Percentiles rank a stretch among this genome's conserved stretches.
These are phyloP conservation scores for Cetonia aurata DNA, from an alignment of 2,888 invertebrate species.

Conservation along the genomic window DNA sequence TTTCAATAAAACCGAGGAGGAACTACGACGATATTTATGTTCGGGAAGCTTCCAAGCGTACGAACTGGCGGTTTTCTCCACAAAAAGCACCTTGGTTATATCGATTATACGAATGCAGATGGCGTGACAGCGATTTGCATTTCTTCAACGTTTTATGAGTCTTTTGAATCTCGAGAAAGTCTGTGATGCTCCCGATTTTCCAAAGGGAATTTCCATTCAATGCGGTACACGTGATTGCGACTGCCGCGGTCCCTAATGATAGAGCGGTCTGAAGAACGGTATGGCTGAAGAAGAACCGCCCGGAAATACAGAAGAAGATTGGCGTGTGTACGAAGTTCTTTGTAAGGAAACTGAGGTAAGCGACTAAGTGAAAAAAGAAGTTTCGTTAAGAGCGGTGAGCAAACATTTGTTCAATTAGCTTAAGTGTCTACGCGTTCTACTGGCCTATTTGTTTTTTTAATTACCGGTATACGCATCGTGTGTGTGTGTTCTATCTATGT, in stretches of 20 bases:
- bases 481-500: conserved; percentile 1
- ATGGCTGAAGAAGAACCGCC: conserved; percentile 57
- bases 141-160: conserved; percentile 26
- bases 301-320: conserved; percentile 76
- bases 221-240: not conserved
- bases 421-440: conserved; percentile 21
- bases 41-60: conserved; percentile 2
- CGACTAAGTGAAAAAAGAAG: conserved; percentile 39
- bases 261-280: conserved; percentile 34
- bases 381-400: conserved; percentile 7
- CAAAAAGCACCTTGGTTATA: conserved; percentile 59
- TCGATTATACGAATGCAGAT: conserved; percentile 60
- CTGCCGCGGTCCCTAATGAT: conserved; percentile 21
- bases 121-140: conserved; percentile 55
- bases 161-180: conserved; percentile 27
- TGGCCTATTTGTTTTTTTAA: conserved; percentile 37
- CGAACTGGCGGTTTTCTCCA: conserved; percentile 21
- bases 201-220: conserved; percentile 6
- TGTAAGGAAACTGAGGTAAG: conserved; percentile 73
- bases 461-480: conserved; percentile 11
- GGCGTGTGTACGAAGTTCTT: conserved; percentile 80
- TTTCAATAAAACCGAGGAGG: conserved; percentile 12
- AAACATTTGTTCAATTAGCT: conserved; percentile 31
- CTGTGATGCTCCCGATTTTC: conserved; percentile 17
- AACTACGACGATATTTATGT: conserved; percentile 12